These are phyloP conservation scores for Argyresthia albistria DNA, from an alignment of 2,888 invertebrate genomes.

Conservation along the genomic window DNA sequence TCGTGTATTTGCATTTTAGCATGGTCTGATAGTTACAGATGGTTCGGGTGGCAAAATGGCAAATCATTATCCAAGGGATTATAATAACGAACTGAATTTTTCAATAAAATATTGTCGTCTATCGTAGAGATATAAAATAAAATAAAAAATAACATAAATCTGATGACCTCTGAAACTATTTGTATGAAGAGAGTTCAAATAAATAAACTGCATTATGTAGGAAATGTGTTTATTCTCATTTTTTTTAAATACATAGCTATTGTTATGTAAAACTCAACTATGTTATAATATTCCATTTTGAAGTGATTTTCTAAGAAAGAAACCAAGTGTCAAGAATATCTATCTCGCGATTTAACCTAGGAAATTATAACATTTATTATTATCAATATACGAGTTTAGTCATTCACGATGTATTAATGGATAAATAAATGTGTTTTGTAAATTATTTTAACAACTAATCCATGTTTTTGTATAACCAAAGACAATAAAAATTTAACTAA, in stretches of 20 bases:
- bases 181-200: not conserved
- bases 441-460: slow-evolving; percentile 71
- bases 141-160: slow-evolving; percentile 13
- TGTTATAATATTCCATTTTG: slow-evolving; percentile 2
- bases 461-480: slow-evolving; percentile 73
- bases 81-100: slow-evolving; percentile 58
- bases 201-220: not conserved
- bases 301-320: slow-evolving; percentile 2
- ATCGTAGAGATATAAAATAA: slow-evolving; percentile 41
- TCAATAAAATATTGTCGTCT: slow-evolving; percentile 40
- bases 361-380: slow-evolving; percentile 30
- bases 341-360: slow-evolving; percentile 12
- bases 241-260: too few species aligned
- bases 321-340: not conserved
- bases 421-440: slow-evolving; percentile 68
- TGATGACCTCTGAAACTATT: slow-evolving; percentile 15
- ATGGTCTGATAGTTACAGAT: too few species aligned
- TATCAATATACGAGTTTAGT: slow-evolving; percentile 66
- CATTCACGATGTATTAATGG: slow-evolving; percentile 55
- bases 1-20: too few species aligned
- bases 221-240: not conserved
- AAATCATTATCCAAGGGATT: slow-evolving; percentile 52
- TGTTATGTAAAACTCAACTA: too few species aligned
- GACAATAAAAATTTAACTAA: slow-evolving; percentile 73
- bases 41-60: slow-evolving; percentile 12